A percentile compares a stretch with the other conserved stretches of the same genome.
phyloP scores from a whole-genome alignment of 37 sponge, comb jelly and placozoan genomes.

The Ianthella basta region DNA sequence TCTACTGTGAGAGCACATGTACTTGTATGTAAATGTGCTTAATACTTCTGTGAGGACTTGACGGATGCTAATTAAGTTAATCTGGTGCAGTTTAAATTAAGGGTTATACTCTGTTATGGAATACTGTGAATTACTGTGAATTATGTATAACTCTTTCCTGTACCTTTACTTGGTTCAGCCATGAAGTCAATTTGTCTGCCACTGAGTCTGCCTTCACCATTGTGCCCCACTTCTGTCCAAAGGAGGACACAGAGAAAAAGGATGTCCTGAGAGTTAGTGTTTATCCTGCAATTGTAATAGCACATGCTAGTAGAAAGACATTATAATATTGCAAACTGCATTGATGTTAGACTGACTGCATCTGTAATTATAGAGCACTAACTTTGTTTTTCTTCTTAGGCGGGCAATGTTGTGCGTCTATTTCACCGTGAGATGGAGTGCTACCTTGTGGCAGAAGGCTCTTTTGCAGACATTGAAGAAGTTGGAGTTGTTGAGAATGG shows the following conservation, averaged over 20 bases:
- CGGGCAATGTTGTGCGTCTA: constrained; percentile 53
- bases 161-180: constrained; percentile 33
- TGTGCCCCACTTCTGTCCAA: constrained; percentile 41
- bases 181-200: constrained; percentile 80
- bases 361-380: too few species aligned
- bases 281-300: not conserved
- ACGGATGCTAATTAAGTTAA: too few species aligned
- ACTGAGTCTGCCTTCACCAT: constrained; percentile 70
- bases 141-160: not conserved
- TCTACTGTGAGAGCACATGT: too few species aligned
- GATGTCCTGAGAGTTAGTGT: constrained; percentile 10
- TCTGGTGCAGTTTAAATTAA: too few species aligned
- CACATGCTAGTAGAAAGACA: too few species aligned
- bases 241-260: not conserved
- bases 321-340: too few species aligned
- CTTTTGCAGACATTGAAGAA: constrained; percentile 45
- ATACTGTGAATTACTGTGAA: too few species aligned
- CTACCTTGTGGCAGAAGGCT: constrained; percentile 81
- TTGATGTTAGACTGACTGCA: too few species aligned
- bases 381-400: constrained; percentile 31
- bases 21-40: too few species aligned
- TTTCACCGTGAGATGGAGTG: constrained; percentile 77
- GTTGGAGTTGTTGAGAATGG: constrained; percentile 34
- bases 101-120: too few species aligned
- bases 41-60: not conserved